Conservation (phyloP, 2,888 invertebrate species). For the Anagyrus pseudococci region DNA sequence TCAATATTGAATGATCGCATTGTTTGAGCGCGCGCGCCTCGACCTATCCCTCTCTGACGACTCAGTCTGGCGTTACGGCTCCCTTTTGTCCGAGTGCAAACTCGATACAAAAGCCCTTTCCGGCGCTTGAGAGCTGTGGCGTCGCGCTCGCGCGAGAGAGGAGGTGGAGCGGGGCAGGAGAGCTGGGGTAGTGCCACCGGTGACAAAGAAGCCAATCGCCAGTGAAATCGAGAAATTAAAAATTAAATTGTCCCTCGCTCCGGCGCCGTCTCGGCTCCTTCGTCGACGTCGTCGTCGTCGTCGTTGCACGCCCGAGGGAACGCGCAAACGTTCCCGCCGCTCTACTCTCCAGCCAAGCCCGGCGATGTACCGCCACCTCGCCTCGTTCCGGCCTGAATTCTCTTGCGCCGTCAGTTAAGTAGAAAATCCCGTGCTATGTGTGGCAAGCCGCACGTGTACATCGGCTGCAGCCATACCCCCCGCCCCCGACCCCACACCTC, state of each 20-base stretch:
- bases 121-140: conserved; percentile 2
- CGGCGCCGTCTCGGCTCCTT: conserved; percentile 4
- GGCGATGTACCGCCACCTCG: too few species aligned
- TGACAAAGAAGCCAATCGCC: conserved; percentile 39
- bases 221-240: conserved; percentile 41
- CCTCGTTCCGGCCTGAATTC: too few species aligned
- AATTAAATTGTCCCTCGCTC: conserved; percentile 34
- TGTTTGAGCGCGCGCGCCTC: conserved; percentile 29
- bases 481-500: not conserved
- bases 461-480: too few species aligned
- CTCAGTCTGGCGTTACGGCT: not conserved
- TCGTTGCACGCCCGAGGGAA: too few species aligned
- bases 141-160: not conserved
- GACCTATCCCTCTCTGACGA: too few species aligned
- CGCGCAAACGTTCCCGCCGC: too few species aligned
- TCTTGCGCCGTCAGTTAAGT: conserved; percentile 4
- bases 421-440: conserved; percentile 27
- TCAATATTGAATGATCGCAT: conserved; percentile 37
- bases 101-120: conserved; percentile 37
- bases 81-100: conserved; percentile 36
- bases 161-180: not conserved
- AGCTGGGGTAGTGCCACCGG: too few species aligned
- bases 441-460: not conserved
- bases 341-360: too few species aligned
- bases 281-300: not conserved